These are phyloP conservation scores for Gastracanthus pulcherrimus DNA, from an alignment of 2,888 invertebrate species.

Conservation along the genomic window DNA sequence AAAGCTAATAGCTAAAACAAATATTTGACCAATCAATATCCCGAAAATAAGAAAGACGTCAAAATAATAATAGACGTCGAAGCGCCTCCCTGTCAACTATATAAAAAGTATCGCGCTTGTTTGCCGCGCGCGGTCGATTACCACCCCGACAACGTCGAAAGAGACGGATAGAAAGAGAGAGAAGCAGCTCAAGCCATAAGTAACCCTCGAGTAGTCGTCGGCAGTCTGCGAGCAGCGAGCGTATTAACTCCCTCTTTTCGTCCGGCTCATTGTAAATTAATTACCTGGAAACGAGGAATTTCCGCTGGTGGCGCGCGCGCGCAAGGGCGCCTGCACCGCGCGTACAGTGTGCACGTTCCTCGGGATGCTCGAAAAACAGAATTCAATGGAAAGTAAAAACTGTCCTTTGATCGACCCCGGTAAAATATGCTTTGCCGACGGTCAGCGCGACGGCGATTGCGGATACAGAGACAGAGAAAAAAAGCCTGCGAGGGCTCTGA, in stretches of 20 bases:
- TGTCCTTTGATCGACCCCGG: slow-evolving; percentile 70
- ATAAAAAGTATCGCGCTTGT: slow-evolving; percentile 37
- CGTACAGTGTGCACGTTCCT: not conserved
- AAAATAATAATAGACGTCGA: not conserved
- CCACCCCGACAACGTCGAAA: slow-evolving; percentile 37
- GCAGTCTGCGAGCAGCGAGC: no score
- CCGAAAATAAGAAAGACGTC: not conserved
- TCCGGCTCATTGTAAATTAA: slow-evolving; percentile 77
- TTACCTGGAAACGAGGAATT: slow-evolving; percentile 78
- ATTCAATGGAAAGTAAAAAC: slow-evolving; percentile 73
- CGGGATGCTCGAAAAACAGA: slow-evolving; percentile 43
- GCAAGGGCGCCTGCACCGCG: not conserved
- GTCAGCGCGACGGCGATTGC: not conserved
- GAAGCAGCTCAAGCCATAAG: slow-evolving; percentile 67
- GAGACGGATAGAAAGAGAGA: slow-evolving; percentile 6
- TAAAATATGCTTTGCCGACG: slow-evolving; percentile 32
- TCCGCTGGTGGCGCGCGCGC: slow-evolving; percentile 70
- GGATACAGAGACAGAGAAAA: not conserved
- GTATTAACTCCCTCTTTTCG: slow-evolving; percentile 70
- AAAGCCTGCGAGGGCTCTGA: not conserved
- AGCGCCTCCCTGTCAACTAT: not conserved
- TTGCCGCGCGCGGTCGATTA: slow-evolving; percentile 48
- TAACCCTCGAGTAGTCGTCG: slow-evolving; percentile 70
- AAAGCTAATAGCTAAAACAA: not conserved
- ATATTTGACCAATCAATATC: slow-evolving; percentile 15